phyloP scores from a whole-genome alignment of 2,888 invertebrate species.

The Cataglyphis rosenhaueri region DNA sequence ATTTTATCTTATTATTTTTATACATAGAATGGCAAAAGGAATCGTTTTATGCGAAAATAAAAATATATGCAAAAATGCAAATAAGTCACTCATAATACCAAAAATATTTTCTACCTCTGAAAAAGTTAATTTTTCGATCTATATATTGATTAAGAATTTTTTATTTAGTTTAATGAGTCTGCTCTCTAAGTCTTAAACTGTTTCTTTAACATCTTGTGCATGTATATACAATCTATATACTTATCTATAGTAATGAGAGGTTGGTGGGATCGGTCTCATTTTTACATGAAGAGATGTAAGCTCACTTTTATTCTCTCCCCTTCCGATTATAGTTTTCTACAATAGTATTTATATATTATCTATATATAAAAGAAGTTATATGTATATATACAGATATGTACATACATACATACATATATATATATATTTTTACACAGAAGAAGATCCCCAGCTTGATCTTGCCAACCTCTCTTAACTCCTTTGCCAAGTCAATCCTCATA shows the following conservation, averaged over 20 bases:
- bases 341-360: constrained; percentile 83
- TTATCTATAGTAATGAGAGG: constrained; percentile 51
- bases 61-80: background rate
- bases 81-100: constrained; percentile 10
- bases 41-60: constrained; percentile 2
- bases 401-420: constrained; percentile 70
- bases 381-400: constrained; percentile 67
- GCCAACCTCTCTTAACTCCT: constrained; percentile 28
- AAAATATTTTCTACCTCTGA: constrained; percentile 30
- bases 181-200: background rate
- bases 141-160: constrained; percentile 22
- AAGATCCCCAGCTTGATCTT: constrained; percentile 55
- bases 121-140: constrained; percentile 6
- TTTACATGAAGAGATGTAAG: constrained; percentile 58
- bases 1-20: constrained; percentile 2
- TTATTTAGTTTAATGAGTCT: background rate
- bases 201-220: background rate
- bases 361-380: constrained; percentile 59
- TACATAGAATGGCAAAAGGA: background rate
- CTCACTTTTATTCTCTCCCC: constrained; percentile 68
- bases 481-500: constrained; percentile 44
- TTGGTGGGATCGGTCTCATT: constrained; percentile 60
- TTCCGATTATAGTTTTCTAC: constrained; percentile 81
- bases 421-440: constrained; percentile 75
- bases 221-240: constrained; percentile 14